Percentiles rank a stretch among this genome's conserved stretches.
Conservation (phyloP, 2,888 invertebrate genomes). For the Minunthozetes semirufus region DNA sequence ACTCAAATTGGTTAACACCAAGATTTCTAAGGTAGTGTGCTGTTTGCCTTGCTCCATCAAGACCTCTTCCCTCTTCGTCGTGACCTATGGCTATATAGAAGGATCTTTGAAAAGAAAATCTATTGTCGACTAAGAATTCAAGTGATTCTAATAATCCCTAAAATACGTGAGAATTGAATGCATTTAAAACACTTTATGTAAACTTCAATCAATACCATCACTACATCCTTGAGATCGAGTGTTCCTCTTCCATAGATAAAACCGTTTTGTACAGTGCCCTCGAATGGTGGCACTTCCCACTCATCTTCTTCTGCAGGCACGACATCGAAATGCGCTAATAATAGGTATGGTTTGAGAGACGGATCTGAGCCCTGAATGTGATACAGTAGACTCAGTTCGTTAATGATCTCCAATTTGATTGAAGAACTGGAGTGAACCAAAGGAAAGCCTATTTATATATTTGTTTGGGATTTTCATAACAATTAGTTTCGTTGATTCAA, state of each 20-base stretch:
- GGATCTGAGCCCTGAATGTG: slow-evolving; percentile 48
- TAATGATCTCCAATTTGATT: slow-evolving; percentile 45
- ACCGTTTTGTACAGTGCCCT: slow-evolving; percentile 46
- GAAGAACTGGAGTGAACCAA: slow-evolving; percentile 44
- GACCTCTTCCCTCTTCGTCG: slow-evolving; percentile 52
- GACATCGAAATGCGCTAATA: slow-evolving; percentile 54
- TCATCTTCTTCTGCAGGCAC: slow-evolving; percentile 49
- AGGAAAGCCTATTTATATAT: slow-evolving; percentile 44
- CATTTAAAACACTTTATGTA: background rate
- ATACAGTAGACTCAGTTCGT: slow-evolving; percentile 51
- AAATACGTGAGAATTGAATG: slow-evolving; percentile 26
- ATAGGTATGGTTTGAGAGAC: slow-evolving; percentile 50
- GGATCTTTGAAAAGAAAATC: slow-evolving; percentile 49
- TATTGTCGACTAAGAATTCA: slow-evolving; percentile 48
- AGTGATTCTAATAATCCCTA: slow-evolving; percentile 52
- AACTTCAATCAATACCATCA: slow-evolving; percentile 48
- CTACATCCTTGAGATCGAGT: slow-evolving; percentile 52
- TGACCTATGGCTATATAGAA: slow-evolving; percentile 54
- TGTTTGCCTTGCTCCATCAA: slow-evolving; percentile 49
- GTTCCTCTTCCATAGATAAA: slow-evolving; percentile 53
- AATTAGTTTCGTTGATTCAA: background rate
- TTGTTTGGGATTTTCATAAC: too few relatives aligned
- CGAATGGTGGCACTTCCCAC: slow-evolving; percentile 50
- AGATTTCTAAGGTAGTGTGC: slow-evolving; percentile 46
- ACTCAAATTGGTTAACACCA: slow-evolving; percentile 47